Evolutionary conservation across 2,113 vertebrate species (phyloP).

Genomic region (Accipiter cooperii): DNA sequence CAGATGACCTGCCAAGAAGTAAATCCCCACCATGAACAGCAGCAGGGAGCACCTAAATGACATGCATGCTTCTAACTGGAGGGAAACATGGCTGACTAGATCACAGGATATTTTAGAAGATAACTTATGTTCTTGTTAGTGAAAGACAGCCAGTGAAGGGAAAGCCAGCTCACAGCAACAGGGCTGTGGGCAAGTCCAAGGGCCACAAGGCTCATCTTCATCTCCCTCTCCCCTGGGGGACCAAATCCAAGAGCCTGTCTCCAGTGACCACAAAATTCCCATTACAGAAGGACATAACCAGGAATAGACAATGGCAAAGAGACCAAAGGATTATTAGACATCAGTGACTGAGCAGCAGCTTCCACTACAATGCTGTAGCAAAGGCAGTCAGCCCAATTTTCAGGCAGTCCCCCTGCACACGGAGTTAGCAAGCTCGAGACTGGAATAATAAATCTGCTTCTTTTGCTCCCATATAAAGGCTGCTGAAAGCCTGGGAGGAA

Average conservation of each 20-base stretch:
- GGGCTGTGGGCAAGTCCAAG: fast-evolving
- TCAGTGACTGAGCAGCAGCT: background rate
- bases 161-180: background rate
- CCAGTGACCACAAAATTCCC: background rate
- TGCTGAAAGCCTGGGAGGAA: background rate
- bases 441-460: conserved; percentile 14
- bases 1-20: background rate
- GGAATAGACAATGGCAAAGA: background rate
- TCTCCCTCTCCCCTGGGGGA: background rate
- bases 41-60: background rate
- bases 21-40: background rate
- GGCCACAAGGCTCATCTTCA: background rate
- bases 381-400: background rate
- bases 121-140: background rate
- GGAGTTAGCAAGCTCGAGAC: background rate
- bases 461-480: background rate
- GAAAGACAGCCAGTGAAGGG: background rate
- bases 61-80: fast-evolving
- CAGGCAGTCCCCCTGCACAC: background rate
- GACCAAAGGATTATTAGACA: background rate
- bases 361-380: fast-evolving
- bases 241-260: background rate
- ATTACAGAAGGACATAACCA: background rate
- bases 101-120: background rate
- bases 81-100: background rate